Evolutionary conservation across 2,888 invertebrate genomes (phyloP), one percentile per base, ranked within the genome.

Genomic region (Oscheius myriophilus): DNA sequence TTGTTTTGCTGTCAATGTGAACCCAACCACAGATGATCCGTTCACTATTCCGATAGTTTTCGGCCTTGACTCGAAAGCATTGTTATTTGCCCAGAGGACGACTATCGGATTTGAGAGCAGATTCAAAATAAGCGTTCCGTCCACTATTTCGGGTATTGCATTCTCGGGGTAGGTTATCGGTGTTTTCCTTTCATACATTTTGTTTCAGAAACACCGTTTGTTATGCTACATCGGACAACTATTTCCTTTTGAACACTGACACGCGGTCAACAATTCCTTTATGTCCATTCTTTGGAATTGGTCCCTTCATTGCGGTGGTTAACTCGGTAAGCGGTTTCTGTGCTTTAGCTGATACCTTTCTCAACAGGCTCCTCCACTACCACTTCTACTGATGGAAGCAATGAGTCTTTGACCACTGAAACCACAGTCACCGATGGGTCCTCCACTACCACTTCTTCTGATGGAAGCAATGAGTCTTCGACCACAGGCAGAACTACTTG

Each of bases 21-120:
- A 61, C 16, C 61, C 61, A 46, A 49, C 61, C n/a, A 61, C 49
- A 12, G 49, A 61, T 23, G 49, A 49, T 49, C 49, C 61, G 9
- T 61, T 61, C n/a, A 26, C 46, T 4, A n/a, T 61, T 1, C 49
- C 46, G 7, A 49, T 18, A 1, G 61, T 33, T 0, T 61, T 46
- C 33, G 61, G 49, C 12, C 46, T 45, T 12, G n/a, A 33, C 2
- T 12, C 18, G n/a, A 46, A 61, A 46, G 61, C 49, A n/a, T 18
- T 61, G 16, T 25, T 46, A 33, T 12, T 61, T 2, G 39, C 26
- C 3, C 49, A 61, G 18, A 49, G 46, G 25, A 61, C 46, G 33
- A 33, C 46, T n/a, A 39, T 39, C 4, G 61, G 49, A 49, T 1
- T 25, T 16, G 49, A 46, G 26, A 61, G 33, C 16, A 61, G 18